Evolutionary conservation across 2,797 vertebrate species (phyloP).

Genomic region (Microchirus variegatus): DNA sequence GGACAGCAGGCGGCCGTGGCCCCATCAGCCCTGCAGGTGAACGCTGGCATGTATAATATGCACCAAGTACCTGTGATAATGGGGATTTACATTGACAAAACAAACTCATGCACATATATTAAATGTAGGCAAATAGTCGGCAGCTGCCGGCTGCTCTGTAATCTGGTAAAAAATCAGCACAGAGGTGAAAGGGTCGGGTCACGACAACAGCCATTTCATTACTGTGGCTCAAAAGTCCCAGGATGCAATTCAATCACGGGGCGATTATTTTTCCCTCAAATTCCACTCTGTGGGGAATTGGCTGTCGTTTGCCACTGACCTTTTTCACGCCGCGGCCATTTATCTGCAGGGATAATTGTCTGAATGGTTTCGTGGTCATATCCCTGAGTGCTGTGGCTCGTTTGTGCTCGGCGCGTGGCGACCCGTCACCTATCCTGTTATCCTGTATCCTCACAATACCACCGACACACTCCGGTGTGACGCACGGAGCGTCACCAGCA

Average conservation of each 20-base stretch:
- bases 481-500: background rate
- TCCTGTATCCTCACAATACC: too few species aligned
- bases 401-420: constrained; percentile 32
- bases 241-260: constrained; percentile 77
- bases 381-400: constrained; percentile 72
- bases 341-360: constrained; percentile 73
- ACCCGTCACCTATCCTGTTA: constrained; percentile 68
- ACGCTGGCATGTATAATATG: constrained; percentile 63
- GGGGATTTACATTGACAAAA: constrained; percentile 75
- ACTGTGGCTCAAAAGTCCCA: constrained; percentile 73
- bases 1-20: background rate
- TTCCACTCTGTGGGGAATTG: constrained; percentile 73
- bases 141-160: constrained; percentile 61
- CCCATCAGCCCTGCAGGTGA: constrained; percentile 53
- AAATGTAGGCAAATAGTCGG: constrained; percentile 78
- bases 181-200: constrained; percentile 70
- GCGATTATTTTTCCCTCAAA: constrained; percentile 74
- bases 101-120: constrained; percentile 67
- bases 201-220: constrained; percentile 83
- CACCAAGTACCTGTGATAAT: constrained; percentile 66
- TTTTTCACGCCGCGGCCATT: constrained; percentile 69
- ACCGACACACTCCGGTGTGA: constrained; percentile 19
- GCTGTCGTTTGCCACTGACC: constrained; percentile 67
- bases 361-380: constrained; percentile 72
- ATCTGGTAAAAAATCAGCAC: constrained; percentile 69